Base-by-base conservation (phyloP, 2,113 vertebrate genomes). In the Perccottus glenii region DNA sequence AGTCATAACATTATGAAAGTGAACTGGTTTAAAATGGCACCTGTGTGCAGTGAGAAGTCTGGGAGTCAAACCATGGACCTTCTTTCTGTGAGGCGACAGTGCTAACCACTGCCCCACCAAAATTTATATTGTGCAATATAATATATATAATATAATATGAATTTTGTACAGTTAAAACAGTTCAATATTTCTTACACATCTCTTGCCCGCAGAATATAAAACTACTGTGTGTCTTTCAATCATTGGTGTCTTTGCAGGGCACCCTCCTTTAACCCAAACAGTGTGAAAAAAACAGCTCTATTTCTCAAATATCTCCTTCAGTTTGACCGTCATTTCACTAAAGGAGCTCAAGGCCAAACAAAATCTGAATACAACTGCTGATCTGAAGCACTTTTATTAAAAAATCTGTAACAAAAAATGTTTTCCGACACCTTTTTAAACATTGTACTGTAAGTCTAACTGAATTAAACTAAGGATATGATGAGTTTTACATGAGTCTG, bases 351-450 rank as follows among this genome's bases (percentile, higher is more conserved):
- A 55, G 52, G 52, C 33, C 52, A 50, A 15, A 50, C 27, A 16
- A 50, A 11, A 14, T 16, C 27, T 9, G 38, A 40, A 6, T 8
- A 4, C 11, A 58, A 11, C 56, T 43, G 56, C 56, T 58, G 38
- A 56, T 15, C 53, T 38, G 9, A 43, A 27, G n/a, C 14, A n/a
- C 52, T 43, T 43, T 43, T 11, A 42, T 42, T 58, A 1, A 43
- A 19, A 42, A 12, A 58, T 58, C 15, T 58, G 15, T 19, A 58
- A 58, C 38, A 5, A 9, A 57, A n/a, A 57, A 57, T 16, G 56
- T 43, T 19, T 43, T 2, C n/a, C n/a, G 15, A 1, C 38, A 43
- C 9, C 55, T 57, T 10, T 9, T n/a, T n/a, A 11, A n/a, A 16
- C 12, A 36, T 36, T 58, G n/a, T 2, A 40, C n/a, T 0, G 4